These are phyloP conservation scores for Eustalomyia histrio DNA, from an alignment of 2,888 invertebrate species.

Conservation along the genomic window DNA sequence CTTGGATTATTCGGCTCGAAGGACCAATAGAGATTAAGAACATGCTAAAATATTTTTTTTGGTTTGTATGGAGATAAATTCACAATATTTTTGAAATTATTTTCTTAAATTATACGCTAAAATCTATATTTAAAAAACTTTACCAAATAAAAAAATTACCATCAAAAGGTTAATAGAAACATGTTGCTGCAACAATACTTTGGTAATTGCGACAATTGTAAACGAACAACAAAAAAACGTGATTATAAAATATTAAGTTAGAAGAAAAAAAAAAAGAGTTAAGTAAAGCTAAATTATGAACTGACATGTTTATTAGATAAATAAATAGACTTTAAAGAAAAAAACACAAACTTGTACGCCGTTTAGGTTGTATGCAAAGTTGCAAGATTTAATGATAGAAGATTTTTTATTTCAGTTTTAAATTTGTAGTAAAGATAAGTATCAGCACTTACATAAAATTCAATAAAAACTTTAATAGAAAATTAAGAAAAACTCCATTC, in stretches of 20 bases:
- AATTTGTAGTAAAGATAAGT: too few relatives aligned
- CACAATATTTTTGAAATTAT: too few relatives aligned
- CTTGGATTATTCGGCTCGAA: neutral
- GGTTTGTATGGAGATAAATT: too few relatives aligned
- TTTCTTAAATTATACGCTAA: neutral
- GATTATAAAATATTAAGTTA: slow-evolving; percentile 63
- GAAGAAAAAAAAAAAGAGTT: slow-evolving; percentile 17
- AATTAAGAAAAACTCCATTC: too few relatives aligned
- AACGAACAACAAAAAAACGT: slow-evolving; percentile 56
- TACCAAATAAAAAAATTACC: neutral
- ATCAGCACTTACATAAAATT: too few relatives aligned
- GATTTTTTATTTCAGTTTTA: too few relatives aligned
- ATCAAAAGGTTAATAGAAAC: slow-evolving; percentile 22
- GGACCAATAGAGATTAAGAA: neutral
- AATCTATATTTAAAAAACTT: neutral
- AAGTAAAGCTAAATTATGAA: slow-evolving; percentile 51
- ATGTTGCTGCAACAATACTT: slow-evolving; percentile 49
- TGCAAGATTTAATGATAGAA: too few relatives aligned
- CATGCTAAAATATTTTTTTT: too few relatives aligned
- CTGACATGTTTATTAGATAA: slow-evolving; percentile 66
- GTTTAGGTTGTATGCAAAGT: too few relatives aligned
- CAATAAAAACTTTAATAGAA: too few relatives aligned
- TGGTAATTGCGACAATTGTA: slow-evolving; percentile 64
- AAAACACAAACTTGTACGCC: neutral
- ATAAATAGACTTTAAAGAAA: slow-evolving; percentile 43